A percentile compares a stretch with the other conserved stretches of the same genome.
Evolutionary conservation across 2,113 vertebrate species (phyloP).

Genomic region (Oxygymnocypris stewartii): DNA sequence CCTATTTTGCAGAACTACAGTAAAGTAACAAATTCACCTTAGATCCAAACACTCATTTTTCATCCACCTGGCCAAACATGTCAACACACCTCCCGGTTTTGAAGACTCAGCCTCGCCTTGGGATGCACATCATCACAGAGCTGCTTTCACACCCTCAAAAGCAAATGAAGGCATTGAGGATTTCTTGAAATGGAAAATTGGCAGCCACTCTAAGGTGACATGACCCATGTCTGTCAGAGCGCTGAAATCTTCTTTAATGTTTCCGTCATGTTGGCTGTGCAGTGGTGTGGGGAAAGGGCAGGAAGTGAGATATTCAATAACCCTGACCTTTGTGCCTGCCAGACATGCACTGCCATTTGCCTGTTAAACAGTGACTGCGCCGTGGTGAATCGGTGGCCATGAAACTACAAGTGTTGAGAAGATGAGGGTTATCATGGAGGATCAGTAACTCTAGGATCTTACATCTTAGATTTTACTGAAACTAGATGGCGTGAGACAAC

Average conservation of each 20-base stretch:
- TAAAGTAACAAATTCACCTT: not conserved
- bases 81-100: constrained; percentile 2
- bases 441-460: not conserved
- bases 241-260: constrained; percentile 38
- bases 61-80: constrained; percentile 11
- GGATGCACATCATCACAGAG: not conserved
- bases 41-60: constrained; percentile 11
- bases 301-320: constrained; percentile 39
- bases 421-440: not conserved
- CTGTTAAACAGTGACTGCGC: constrained; percentile 29
- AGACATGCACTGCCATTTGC: constrained; percentile 24
- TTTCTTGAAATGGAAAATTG: constrained; percentile 43
- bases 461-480: not conserved
- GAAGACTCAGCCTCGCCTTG: not conserved
- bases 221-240: constrained; percentile 39
- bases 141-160: constrained; percentile 17
- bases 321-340: constrained; percentile 23
- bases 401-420: constrained; percentile 18
- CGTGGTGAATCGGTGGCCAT: not conserved
- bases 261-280: constrained; percentile 46
- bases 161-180: constrained; percentile 27
- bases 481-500: not conserved
- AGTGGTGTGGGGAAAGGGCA: constrained; percentile 24
- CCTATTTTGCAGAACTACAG: not conserved
- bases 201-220: constrained; percentile 22